Base-by-base conservation (phyloP, 2,797 vertebrate genomes). In the Centropyge bicolor region DNA sequence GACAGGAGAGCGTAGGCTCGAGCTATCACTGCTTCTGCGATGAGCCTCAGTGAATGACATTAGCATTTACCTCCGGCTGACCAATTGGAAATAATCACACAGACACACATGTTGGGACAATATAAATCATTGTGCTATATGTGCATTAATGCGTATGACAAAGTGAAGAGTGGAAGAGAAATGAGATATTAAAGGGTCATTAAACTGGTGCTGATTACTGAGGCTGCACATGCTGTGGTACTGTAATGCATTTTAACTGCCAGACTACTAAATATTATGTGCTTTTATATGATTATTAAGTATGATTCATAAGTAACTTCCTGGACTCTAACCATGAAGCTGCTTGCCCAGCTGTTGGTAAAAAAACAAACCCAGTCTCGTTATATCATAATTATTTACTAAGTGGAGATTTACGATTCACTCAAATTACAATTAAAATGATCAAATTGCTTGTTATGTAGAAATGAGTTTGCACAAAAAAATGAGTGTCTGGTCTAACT, bases 21-120 rank as follows among this genome's bases (percentile, higher is more conserved):
- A 57, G 64, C 75, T 61, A 70, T 76, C 75, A 16, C 76, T 76
- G 74, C 76, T 49, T 76, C 57, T 48, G 62, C 49, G 10, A 75
- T 41, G 70, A 86, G 74, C 62, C 59, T 49, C 52, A 60, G 76
- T 61, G 70, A 85, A 2, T 81, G 74, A 76, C 74, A 70, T 78
- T 40, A 73, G 54, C 46, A 55, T 82, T 81, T 80, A 83, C 71
- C 71, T 67, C 59, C 36, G 40, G 78, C 67, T 82, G 76, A 80
- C 75, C 80, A 61, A 65, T 38, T 38, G 63, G 40, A 76, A 67
- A 73, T 73, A 49, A 76, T 85, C 78, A 76, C 80, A 82, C 35
- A 68, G 51, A 64, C 41, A 49, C 57, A 79, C n/a, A 6, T 27
- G 73, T 54, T 78, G 38, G 60, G 64, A 67, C 41, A 40, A 54